These are phyloP conservation scores for Seriola rivoliana DNA, from an alignment of 2,113 vertebrate genomes.

Conservation along the genomic window DNA sequence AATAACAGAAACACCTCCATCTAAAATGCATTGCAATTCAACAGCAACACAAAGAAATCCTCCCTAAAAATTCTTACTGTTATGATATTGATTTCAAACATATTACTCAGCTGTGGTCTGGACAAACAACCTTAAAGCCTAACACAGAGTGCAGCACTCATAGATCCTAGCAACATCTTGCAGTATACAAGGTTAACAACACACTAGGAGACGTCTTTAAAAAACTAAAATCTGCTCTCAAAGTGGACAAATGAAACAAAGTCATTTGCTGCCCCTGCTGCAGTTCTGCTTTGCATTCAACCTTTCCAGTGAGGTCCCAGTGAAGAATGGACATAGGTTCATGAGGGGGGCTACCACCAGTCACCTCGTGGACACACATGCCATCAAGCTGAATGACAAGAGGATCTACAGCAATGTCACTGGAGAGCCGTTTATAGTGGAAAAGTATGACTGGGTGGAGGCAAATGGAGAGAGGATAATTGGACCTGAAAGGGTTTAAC, in stretches of 20 bases:
- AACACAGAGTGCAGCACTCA: not conserved
- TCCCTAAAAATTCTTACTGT: not conserved
- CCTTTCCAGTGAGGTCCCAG: conserved; percentile 11
- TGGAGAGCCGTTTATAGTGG: conserved; percentile 51
- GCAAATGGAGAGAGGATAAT: conserved; percentile 61
- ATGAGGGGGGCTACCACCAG: conserved; percentile 32
- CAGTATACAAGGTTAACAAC: conserved; percentile 31
- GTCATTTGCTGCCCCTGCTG: not conserved
- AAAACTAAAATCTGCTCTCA: conserved; percentile 25
- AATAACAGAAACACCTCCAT: not conserved
- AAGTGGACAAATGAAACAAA: not conserved
- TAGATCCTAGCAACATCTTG: conserved; percentile 4
- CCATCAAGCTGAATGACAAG: conserved; percentile 48
- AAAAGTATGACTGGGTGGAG: conserved; percentile 44
- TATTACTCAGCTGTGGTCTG: not conserved
- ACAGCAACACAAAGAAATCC: not conserved
- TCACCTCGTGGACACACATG: conserved; percentile 23
- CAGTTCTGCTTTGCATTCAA: conserved; percentile 17
- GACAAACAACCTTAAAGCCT: not conserved
- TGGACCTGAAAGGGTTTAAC: conserved; percentile 51
- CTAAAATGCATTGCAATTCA: not conserved
- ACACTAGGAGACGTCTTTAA: not conserved
- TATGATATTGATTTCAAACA: not conserved
- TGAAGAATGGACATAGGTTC: conserved; percentile 26
- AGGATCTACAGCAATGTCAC: conserved; percentile 52